Evolutionary conservation across 1,140 invertebrate genomes (phyloP).

Genomic region (Proales similis): DNA sequence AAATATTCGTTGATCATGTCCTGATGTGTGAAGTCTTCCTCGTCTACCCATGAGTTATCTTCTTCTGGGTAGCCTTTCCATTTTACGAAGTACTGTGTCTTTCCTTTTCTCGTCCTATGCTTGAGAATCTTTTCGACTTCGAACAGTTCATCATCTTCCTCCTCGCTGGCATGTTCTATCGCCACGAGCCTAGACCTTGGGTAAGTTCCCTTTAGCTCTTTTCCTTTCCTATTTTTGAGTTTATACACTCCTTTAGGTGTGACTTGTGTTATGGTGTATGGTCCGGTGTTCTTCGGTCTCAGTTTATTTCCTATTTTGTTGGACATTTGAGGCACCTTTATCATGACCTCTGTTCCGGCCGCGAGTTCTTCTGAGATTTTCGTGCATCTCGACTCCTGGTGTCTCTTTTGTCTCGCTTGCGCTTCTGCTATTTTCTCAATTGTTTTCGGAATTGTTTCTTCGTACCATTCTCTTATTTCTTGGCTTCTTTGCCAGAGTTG

Average conservation of each 20-base stretch:
- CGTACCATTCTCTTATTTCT: conserved; percentile 25
- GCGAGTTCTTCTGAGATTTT: too few species aligned
- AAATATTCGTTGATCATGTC: conserved; percentile 9
- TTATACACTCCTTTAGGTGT: conserved; percentile 14
- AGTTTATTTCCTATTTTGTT: neutral
- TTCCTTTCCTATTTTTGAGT: neutral
- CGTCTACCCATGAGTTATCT: conserved; percentile 34
- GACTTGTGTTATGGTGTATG: neutral
- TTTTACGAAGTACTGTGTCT: conserved; percentile 22
- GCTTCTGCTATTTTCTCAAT: conserved; percentile 11
- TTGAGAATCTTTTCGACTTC: conserved; percentile 31
- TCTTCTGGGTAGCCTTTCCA: conserved; percentile 9
- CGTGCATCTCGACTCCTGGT: too few species aligned
- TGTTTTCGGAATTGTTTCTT: conserved; percentile 23
- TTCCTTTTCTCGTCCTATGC: conserved; percentile 1
- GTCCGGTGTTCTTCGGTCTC: neutral
- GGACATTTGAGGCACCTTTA: neutral
- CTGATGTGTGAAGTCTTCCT: conserved; percentile 5
- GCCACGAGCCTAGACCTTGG: neutral
- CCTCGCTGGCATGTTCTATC: neutral
- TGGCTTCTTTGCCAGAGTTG: conserved; percentile 2
- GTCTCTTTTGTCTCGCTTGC: conserved; percentile 7
- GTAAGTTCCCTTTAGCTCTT: neutral
- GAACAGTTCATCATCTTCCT: neutral
- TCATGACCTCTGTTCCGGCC: conserved; percentile 5